phyloP scores from a whole-genome alignment of 2,113 vertebrate species.

The Nestor notabilis region DNA sequence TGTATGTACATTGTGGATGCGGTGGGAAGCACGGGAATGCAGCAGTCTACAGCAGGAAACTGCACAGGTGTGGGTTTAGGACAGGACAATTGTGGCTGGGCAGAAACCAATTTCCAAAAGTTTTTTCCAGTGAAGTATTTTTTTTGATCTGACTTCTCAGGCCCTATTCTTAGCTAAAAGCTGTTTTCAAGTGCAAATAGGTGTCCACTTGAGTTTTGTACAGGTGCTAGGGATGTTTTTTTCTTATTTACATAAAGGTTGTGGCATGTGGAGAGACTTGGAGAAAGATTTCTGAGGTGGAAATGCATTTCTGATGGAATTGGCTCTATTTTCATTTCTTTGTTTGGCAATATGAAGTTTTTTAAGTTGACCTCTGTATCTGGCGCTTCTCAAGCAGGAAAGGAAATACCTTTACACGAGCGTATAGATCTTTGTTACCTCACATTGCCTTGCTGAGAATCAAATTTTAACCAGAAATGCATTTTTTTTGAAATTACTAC shows the following conservation, averaged over 20 bases:
- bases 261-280: neutral
- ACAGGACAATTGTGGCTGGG: neutral
- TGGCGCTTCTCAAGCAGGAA: neutral
- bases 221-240: neutral
- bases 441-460: neutral
- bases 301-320: neutral
- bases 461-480: neutral
- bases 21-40: neutral
- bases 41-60: fast-evolving
- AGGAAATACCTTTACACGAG: neutral
- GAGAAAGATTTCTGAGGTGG: neutral
- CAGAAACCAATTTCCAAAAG: neutral
- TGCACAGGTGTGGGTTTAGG: neutral
- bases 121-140: neutral
- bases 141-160: neutral
- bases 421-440: neutral
- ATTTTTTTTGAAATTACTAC: neutral
- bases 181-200: neutral
- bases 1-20: neutral
- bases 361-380: neutral
- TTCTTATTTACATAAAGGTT: neutral
- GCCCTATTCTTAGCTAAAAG: neutral
- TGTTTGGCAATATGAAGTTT: neutral
- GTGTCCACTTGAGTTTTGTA: neutral
- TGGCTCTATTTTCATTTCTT: neutral